Conservation (phyloP, 2,797 vertebrate species). For the Protosalanx chinensis region DNA sequence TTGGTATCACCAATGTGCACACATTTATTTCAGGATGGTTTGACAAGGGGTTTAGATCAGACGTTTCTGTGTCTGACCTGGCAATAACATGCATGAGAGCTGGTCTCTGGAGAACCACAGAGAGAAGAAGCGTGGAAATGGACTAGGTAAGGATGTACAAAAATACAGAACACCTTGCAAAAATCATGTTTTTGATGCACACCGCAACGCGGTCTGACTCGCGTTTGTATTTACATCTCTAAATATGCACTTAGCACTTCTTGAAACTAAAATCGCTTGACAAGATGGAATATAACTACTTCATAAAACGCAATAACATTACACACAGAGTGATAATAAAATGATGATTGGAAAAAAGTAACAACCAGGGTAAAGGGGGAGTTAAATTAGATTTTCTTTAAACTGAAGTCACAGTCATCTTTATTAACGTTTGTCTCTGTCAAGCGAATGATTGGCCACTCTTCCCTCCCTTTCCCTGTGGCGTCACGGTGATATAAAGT, state of each 20-base stretch:
- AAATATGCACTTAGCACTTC: conserved; percentile 45
- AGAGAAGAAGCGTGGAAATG: neutral
- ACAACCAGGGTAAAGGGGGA: conserved; percentile 13
- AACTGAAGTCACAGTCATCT: conserved; percentile 62
- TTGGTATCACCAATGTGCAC: conserved; percentile 47
- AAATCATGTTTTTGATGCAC: conserved; percentile 58
- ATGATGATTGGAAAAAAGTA: conserved; percentile 33
- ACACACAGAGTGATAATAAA: conserved; percentile 43
- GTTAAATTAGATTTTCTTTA: conserved; percentile 28
- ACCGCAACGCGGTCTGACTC: conserved; percentile 51
- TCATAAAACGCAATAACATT: conserved; percentile 30
- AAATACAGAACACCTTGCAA: conserved; percentile 69
- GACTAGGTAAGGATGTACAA: conserved; percentile 46
- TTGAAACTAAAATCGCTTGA: conserved; percentile 44
- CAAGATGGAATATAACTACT: conserved; percentile 41
- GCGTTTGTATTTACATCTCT: conserved; percentile 61
- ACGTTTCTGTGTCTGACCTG: conserved; percentile 39
- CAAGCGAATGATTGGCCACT: conserved; percentile 30
- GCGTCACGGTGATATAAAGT: conserved; percentile 43
- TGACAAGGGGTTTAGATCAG: conserved; percentile 46
- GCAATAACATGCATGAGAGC: conserved; percentile 61
- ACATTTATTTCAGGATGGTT: conserved; percentile 43
- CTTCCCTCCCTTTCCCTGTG: conserved; percentile 17
- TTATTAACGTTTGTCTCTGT: conserved; percentile 48
- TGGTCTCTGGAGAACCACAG: conserved; percentile 47